Conservation (phyloP, 2,797 vertebrate species). For the Pelodytes ibericus region DNA sequence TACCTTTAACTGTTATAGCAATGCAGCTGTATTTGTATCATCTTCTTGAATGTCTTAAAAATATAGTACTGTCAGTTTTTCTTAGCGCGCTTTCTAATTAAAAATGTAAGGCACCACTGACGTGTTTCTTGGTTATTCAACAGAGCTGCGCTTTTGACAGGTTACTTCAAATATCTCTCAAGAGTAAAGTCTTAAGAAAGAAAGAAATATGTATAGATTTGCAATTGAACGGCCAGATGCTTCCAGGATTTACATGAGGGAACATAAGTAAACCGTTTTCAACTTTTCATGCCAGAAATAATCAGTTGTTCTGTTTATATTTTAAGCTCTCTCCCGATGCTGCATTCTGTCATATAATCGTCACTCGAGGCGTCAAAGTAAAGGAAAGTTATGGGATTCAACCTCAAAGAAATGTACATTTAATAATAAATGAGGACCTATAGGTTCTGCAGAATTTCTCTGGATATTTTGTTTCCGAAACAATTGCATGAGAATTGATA, state of each 20-base stretch:
- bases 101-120: conserved; percentile 30
- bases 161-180: neutral
- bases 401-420: neutral
- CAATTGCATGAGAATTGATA: conserved; percentile 19
- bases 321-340: conserved; percentile 29
- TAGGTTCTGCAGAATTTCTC: conserved; percentile 16
- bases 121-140: conserved; percentile 16
- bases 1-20: conserved; percentile 14
- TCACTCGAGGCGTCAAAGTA: conserved; percentile 28
- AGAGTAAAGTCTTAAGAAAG: conserved; percentile 25
- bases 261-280: conserved; percentile 11
- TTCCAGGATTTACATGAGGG: conserved; percentile 31
- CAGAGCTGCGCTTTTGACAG: conserved; percentile 21
- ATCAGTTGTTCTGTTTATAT: conserved; percentile 24
- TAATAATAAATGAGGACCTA: conserved; percentile 29
- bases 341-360: conserved; percentile 20
- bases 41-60: conserved; percentile 21
- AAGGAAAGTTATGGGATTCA: conserved; percentile 18
- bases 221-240: conserved; percentile 39
- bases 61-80: conserved; percentile 41
- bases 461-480: conserved; percentile 20
- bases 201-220: conserved; percentile 42
- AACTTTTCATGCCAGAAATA: conserved; percentile 24
- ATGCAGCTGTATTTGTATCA: conserved; percentile 41
- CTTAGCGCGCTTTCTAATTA: conserved; percentile 19